Evolutionary conservation across 2,888 invertebrate species (phyloP), one percentile per base, ranked within the genome.

Genomic region (Esperia sulphurella): DNA sequence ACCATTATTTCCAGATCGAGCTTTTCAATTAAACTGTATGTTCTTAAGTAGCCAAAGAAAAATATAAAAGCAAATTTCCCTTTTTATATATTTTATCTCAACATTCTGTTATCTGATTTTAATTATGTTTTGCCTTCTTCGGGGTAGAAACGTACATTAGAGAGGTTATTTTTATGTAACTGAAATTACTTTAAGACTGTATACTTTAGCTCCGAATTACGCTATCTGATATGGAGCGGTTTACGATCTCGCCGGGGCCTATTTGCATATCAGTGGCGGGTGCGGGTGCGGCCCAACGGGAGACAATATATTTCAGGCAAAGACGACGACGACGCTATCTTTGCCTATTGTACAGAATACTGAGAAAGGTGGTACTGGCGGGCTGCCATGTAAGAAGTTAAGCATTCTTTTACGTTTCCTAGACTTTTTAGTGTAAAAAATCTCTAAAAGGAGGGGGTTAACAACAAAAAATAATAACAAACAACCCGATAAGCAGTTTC

Each of bases 141-240:
- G 39, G 38, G 46, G 38, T 21, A 21, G 21, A 21, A 21, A 21
- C 38, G 39, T 21, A 57, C 47, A 52, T 50, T 54, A 57, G 59
- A 59, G 59, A 59, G 64, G 54, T 21, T 21, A 21, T 21, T 21
- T 10, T 65, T 64, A 62, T 62, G 57, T 38, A 43, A 50, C 48
- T 43, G 57, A 56, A 65, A 61, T 65, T 63, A 65, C 56, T 59
- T 55, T 55, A 68, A 68, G 58, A 68, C 59, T 58, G 61, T 74
- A 63, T 75, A 75, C 65, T 73, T 76, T 72, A 68, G 71, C 68
- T 71, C 74, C 65, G 69, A 81, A 83, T 80, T 78, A 75, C 67
- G 65, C 74, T 82, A 83, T 85, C 84, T 71, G 84, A 83, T 85
- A 75, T 71, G 70, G 78, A 79, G 80, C 77, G 78, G 78, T 84